Percentiles rank a stretch among this genome's conserved stretches.
phyloP scores from a whole-genome alignment of 2,797 vertebrate species.

The Falco novaeseelandiae region DNA sequence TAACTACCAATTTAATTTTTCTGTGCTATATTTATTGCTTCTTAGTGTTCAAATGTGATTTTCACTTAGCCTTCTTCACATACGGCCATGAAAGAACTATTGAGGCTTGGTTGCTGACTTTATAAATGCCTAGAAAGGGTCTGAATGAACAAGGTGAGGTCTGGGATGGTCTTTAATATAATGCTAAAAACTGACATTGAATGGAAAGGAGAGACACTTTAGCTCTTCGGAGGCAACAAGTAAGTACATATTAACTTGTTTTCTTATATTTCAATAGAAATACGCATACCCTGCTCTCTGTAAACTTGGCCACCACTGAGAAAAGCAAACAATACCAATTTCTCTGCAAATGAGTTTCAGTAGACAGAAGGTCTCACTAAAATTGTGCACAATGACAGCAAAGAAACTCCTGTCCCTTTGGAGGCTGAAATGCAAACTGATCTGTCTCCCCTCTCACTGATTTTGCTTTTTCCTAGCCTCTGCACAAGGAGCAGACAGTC shows the following conservation, averaged over 20 bases:
- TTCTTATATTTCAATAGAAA: not conserved
- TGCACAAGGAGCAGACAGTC: not conserved
- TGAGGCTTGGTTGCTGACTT: not conserved
- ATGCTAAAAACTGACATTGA: not conserved
- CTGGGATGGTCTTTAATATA: not conserved
- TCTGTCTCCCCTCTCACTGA: not conserved
- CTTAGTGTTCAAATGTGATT: not conserved
- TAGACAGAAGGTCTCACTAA: not conserved
- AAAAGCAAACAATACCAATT: not conserved
- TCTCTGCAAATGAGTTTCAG: accelerated
- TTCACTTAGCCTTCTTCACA: not conserved
- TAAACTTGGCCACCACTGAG: not conserved
- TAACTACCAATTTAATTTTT: not conserved
- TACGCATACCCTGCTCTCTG: not conserved
- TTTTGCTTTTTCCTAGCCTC: not conserved
- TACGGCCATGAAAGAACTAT: not conserved
- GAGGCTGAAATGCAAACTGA: not conserved
- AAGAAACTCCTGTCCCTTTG: not conserved
- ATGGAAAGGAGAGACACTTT: not conserved
- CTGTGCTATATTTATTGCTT: not conserved
- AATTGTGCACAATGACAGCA: not conserved
- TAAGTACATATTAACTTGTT: not conserved
- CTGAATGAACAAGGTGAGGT: not conserved
- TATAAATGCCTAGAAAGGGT: not conserved
- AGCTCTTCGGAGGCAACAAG: not conserved